Evolutionary conservation across 2,888 invertebrate genomes (phyloP).

Genomic region (Agapostemon virescens): DNA sequence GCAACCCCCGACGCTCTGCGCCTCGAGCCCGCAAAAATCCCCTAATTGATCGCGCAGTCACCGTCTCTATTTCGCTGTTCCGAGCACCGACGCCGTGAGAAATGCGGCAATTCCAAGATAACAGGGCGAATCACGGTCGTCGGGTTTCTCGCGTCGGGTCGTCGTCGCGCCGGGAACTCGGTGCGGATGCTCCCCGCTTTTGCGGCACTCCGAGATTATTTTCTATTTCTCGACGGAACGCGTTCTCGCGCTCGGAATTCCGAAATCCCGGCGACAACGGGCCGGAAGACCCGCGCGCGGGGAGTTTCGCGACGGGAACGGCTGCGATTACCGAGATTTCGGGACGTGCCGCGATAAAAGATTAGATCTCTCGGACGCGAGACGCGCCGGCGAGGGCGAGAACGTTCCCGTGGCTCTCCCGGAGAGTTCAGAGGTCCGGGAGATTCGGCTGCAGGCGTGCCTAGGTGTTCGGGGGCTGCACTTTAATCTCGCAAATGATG

Average conservation of each 20-base stretch:
- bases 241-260: background rate
- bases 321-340: constrained; percentile 53
- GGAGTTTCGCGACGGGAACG: constrained; percentile 19
- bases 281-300: background rate
- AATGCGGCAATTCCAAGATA: background rate
- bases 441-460: constrained; percentile 5
- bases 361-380: constrained; percentile 59
- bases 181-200: background rate
- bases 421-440: background rate
- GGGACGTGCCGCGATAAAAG: constrained; percentile 58
- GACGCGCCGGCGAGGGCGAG: background rate
- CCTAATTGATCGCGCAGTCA: background rate
- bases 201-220: background rate
- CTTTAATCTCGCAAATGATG: constrained; percentile 66
- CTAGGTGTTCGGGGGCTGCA: constrained; percentile 52
- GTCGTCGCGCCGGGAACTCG: background rate
- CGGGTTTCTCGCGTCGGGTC: background rate
- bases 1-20: background rate
- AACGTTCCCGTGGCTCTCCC: background rate
- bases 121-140: background rate
- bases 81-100: background rate
- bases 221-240: background rate
- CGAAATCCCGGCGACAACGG: constrained; percentile 1
- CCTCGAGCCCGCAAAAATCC: background rate
- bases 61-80: background rate